Conservation (phyloP, 1,140 invertebrate species). For the Sweltsa coloradensis region DNA sequence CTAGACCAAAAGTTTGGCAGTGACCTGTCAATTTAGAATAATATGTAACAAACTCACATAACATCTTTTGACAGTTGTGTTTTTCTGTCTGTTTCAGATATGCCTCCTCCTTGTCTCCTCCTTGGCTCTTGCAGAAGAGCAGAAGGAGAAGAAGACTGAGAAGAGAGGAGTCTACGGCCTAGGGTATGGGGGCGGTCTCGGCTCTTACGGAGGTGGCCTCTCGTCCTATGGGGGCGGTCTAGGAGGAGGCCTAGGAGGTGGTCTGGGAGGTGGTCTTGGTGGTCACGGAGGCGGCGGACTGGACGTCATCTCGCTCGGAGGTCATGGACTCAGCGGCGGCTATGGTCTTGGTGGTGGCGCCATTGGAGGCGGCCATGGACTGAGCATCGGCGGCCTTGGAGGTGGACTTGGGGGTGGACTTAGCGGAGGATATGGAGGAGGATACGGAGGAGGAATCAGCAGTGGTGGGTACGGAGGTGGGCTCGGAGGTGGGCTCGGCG, state of each 20-base stretch:
- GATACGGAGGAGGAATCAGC: background rate
- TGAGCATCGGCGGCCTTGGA: background rate
- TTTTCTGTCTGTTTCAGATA: too few species aligned
- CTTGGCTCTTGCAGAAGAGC: too few species aligned
- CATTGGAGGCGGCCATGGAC: too few species aligned
- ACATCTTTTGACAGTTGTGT: too few species aligned
- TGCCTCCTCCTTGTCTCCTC: too few species aligned
- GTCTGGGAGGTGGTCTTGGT: too few species aligned
- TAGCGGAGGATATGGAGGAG: background rate
- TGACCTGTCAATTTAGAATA: too few species aligned
- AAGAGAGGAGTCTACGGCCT: constrained; percentile 2
- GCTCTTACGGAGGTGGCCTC: background rate
- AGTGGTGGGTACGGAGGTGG: background rate
- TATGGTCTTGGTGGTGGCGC: constrained; percentile 13
- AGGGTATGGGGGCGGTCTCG: constrained; percentile 2
- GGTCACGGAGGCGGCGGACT: background rate
- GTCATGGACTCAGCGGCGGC: background rate
- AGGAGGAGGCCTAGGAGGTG: background rate
- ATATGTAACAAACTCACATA: too few species aligned
- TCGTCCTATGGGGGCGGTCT: background rate
- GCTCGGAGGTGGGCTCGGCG: background rate
- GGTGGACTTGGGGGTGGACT: background rate
- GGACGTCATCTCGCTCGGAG: background rate
- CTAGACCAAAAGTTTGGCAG: too few species aligned
- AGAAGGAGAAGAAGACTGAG: background rate